Percentiles rank a stretch among this genome's conserved stretches.
These are phyloP conservation scores for Hepsetus odoe DNA, from an alignment of 2,113 vertebrate species.

Conservation along the genomic window DNA sequence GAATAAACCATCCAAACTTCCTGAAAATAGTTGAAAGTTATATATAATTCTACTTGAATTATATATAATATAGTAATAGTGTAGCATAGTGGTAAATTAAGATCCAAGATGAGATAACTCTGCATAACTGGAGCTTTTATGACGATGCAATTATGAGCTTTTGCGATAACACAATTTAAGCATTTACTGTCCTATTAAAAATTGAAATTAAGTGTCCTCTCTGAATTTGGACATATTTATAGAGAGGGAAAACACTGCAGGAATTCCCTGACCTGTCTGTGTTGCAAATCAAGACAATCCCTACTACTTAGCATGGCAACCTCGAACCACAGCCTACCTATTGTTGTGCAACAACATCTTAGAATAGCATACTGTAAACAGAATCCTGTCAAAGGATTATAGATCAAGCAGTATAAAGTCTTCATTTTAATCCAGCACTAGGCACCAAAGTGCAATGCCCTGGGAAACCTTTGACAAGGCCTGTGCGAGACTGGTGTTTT, in stretches of 20 bases:
- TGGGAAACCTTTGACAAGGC: not conserved
- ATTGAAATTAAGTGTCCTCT: not conserved
- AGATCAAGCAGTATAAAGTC: not conserved
- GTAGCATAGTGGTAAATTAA: not conserved
- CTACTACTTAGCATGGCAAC: not conserved
- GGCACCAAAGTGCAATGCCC: conserved; percentile 4
- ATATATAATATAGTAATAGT: not conserved
- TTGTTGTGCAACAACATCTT: conserved; percentile 4
- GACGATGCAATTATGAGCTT: too few species aligned
- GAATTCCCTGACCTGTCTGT: not conserved
- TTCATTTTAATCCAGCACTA: not conserved
- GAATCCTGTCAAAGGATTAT: conserved; percentile 6
- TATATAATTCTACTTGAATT: too few species aligned
- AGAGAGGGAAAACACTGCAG: not conserved
- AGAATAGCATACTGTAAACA: conserved; percentile 5
- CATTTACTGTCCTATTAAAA: not conserved
- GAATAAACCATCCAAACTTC: not conserved
- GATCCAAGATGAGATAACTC: not conserved
- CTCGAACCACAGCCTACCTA: not conserved
- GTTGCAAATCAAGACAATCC: not conserved
- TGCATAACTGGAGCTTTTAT: too few species aligned
- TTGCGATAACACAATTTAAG: not conserved
- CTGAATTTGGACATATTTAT: not conserved
- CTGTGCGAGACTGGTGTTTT: not conserved
- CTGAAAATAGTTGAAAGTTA: too few species aligned